Percentiles rank a stretch among this genome's conserved stretches.
Evolutionary conservation across 2,113 vertebrate genomes (phyloP).

Genomic region (Rhagologus leucostigma): DNA sequence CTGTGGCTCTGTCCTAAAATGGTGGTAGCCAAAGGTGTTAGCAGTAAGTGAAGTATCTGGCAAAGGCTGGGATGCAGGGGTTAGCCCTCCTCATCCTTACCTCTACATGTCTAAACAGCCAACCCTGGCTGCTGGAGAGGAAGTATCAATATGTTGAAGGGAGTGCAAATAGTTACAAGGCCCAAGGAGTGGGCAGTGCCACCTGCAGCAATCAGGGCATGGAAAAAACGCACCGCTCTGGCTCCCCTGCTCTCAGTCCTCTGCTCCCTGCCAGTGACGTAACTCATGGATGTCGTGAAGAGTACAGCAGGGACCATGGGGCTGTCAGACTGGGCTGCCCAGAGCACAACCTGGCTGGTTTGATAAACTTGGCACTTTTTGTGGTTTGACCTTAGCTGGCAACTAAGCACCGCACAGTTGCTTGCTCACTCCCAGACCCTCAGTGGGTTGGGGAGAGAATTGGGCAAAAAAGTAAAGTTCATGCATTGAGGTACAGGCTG

Average conservation of each 20-base stretch:
- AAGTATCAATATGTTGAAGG: not conserved
- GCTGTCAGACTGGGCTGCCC: not conserved
- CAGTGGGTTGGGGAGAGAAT: not conserved
- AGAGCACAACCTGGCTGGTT: not conserved
- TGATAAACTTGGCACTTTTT: not conserved
- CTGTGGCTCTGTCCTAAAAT: not conserved
- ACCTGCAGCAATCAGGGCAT: not conserved
- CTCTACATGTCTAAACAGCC: not conserved
- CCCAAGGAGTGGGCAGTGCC: not conserved
- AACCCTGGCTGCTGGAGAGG: not conserved
- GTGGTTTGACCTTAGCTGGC: not conserved
- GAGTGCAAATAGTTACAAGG: not conserved
- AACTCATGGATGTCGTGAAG: not conserved
- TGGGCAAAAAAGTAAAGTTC: not conserved
- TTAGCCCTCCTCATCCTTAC: not conserved
- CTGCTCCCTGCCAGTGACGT: not conserved
- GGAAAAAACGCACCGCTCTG: not conserved
- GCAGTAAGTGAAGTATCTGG: not conserved
- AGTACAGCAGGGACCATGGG: fast-evolving
- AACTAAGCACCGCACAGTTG: not conserved
- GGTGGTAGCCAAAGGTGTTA: not conserved
- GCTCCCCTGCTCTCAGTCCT: not conserved
- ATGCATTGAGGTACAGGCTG: not conserved
- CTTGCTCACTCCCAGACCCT: not conserved
- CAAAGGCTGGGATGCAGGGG: not conserved